Percentiles rank a stretch among this genome's conserved stretches.
Evolutionary conservation across 2,888 invertebrate genomes (phyloP).

Genomic region (Stegana nigrithorax): DNA sequence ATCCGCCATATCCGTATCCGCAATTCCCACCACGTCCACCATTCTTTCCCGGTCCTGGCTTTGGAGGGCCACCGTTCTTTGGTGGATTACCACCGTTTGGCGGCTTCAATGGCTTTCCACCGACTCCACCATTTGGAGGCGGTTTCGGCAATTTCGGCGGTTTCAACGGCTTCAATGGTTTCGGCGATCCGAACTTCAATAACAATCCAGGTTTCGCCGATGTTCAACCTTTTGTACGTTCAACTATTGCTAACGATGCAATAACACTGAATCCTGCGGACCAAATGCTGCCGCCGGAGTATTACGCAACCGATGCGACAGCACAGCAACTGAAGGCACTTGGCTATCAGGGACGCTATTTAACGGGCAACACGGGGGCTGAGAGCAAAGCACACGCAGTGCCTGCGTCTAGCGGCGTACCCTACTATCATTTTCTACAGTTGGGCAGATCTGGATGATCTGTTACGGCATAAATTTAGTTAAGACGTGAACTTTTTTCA

Average conservation of each 20-base stretch:
- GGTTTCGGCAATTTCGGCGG: not conserved
- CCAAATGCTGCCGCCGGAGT: not conserved
- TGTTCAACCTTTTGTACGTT: slow-evolving; percentile 40
- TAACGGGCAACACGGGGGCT: not conserved
- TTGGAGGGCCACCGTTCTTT: not conserved
- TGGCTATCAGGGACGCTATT: not conserved
- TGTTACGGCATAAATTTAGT: too few relatives aligned
- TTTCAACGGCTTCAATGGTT: not conserved
- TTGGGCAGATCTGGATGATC: not conserved
- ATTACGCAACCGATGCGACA: not conserved
- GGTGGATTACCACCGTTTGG: not conserved
- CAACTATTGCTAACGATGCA: not conserved
- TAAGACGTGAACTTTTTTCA: too few relatives aligned
- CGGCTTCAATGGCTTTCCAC: not conserved
- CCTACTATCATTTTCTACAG: not conserved
- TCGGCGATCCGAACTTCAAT: slow-evolving; percentile 28
- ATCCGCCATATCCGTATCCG: slow-evolving; percentile 31
- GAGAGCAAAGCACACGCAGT: not conserved
- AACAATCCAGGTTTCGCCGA: slow-evolving; percentile 33
- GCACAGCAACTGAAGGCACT: not conserved
- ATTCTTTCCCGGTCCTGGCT: not conserved
- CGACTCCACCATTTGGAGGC: not conserved
- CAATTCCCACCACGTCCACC: slow-evolving; percentile 30
- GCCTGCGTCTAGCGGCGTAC: not conserved
- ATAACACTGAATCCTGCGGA: not conserved